These are phyloP conservation scores for Cryptops parisi DNA, from an alignment of 2,888 invertebrate genomes.

Conservation along the genomic window DNA sequence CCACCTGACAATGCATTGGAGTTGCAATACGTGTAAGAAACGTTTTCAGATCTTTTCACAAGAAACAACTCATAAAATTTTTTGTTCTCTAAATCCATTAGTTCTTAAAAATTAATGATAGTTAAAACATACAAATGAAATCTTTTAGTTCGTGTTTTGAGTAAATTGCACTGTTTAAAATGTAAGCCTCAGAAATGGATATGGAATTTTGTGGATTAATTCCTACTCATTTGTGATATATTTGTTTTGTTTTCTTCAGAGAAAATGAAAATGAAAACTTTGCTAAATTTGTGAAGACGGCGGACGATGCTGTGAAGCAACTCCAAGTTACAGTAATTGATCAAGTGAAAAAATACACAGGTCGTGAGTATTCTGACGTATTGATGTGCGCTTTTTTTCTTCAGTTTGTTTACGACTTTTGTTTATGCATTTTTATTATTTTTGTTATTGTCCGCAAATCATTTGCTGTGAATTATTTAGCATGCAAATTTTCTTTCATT, in stretches of 20 bases:
- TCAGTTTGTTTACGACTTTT: not conserved
- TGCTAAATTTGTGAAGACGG: slow-evolving; percentile 59
- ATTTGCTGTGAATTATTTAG: too few relatives aligned
- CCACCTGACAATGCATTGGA: slow-evolving; percentile 63
- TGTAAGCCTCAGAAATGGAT: too few relatives aligned
- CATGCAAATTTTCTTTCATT: too few relatives aligned
- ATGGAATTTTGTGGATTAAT: too few relatives aligned
- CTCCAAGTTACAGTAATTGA: slow-evolving; percentile 64
- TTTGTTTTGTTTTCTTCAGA: slow-evolving; percentile 24
- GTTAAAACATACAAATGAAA: not conserved
- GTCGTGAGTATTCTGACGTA: slow-evolving; percentile 35
- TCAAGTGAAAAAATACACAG: slow-evolving; percentile 73
- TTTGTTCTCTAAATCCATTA: slow-evolving; percentile 6
- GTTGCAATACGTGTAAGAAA: slow-evolving; percentile 35
- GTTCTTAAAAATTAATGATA: not conserved
- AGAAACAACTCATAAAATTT: too few relatives aligned
- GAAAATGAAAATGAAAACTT: slow-evolving; percentile 76
- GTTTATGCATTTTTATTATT: not conserved
- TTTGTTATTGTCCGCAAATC: too few relatives aligned
- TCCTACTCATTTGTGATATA: not conserved
- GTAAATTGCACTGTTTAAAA: too few relatives aligned
- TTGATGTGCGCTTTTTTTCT: not conserved
- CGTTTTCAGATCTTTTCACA: slow-evolving; percentile 5
- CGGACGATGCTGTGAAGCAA: slow-evolving; percentile 77
- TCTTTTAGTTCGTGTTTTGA: not conserved